Base-by-base conservation (phyloP, 1,140 invertebrate genomes). In the Drosophila lacteicornis region DNA sequence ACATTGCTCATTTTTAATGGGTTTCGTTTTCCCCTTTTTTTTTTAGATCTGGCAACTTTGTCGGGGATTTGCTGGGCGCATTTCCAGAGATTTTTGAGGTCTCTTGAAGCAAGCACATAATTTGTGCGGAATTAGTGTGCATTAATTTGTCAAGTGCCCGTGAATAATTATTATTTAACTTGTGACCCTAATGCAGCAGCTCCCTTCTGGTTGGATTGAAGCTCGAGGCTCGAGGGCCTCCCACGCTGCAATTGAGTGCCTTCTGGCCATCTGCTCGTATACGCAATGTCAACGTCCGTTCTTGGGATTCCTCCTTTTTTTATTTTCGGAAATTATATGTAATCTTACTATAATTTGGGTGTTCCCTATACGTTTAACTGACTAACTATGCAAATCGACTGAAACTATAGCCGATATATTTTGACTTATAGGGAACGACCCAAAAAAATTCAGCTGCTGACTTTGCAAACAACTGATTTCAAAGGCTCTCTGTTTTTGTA, bases 121-220 rank as follows among this genome's bases (percentile, higher is more conserved):
- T 83, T 87, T 83, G 80, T 50, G 60, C 45, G 40, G 71, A 66
- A 88, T 83, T 88, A 80, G 65, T n/a, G 53, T 55, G 50, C 84
- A 80, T 80, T 88, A 75, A 83, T 78, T 74, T 74, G 58, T 61
- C 50, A 83, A 83, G 73, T 84, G 27, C 60, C 45, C 68, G 58
- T 30, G 58, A 68, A 88, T 77, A 83, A 79, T 80, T 73, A 69
- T 71, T 47, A 73, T 87, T 84, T 47, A 69, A 59, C 65, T 82
- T 68, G 74, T 76, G 56, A 66, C 25, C 42, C 49, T 70, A 61
- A 70, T 68, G 63, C 50, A 60, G 27, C 42, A 25, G 13, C 30
- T 27, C 13, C 4, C 56, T 25, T 30, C 17, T 51, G 33, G 6
- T 57, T 50, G 13, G 19, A 13, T 75, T 17, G 58, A 22, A 8